Evolutionary conservation across 2,797 vertebrate species (phyloP).

Genomic region (Cuculus canorus): DNA sequence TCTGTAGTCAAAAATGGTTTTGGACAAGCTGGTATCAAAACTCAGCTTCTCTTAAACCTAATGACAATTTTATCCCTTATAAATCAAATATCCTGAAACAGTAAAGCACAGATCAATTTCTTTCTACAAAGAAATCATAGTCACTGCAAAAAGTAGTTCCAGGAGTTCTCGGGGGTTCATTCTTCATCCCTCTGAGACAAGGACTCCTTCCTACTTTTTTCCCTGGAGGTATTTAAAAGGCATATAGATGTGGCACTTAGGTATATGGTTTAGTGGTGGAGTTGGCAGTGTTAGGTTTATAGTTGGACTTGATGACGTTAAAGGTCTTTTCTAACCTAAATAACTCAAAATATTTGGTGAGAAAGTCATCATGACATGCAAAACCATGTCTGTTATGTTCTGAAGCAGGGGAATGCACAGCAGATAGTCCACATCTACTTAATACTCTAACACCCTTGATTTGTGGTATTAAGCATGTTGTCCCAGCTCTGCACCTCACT

Average conservation of each 20-base stretch:
- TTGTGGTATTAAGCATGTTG: background rate
- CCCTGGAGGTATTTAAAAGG: background rate
- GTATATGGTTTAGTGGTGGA: background rate
- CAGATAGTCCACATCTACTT: background rate
- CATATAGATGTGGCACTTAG: accelerated
- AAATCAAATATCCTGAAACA: background rate
- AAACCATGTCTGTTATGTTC: background rate
- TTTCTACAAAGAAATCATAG: background rate
- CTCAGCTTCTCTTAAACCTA: background rate
- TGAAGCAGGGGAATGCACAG: background rate
- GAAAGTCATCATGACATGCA: background rate
- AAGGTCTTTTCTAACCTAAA: background rate
- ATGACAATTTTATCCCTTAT: background rate
- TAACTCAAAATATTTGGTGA: background rate
- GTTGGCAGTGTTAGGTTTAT: background rate
- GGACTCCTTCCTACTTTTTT: background rate
- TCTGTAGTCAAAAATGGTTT: background rate
- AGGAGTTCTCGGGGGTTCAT: background rate
- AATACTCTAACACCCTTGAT: background rate
- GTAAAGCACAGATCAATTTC: background rate
- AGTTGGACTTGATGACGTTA: background rate
- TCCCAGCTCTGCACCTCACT: background rate
- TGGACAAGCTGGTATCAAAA: background rate
- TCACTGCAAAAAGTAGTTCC: background rate
- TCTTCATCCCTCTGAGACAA: background rate